Conservation (phyloP, 2,113 vertebrate genomes). For the Cephalopholis sonnerati region DNA sequence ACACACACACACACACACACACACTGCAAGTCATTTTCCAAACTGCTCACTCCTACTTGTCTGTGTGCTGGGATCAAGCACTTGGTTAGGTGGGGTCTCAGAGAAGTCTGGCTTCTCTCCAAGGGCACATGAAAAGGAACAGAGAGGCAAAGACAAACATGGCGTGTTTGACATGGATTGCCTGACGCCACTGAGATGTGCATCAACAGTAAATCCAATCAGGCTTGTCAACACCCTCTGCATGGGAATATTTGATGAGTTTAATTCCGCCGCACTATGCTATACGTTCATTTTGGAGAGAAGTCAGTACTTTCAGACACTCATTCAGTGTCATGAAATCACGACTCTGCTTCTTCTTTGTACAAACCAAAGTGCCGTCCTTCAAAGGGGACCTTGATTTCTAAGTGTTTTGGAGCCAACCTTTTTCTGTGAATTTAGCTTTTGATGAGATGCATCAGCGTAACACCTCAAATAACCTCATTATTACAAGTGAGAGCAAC, state of each 20-base stretch:
- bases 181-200: constrained; percentile 24
- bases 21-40: constrained; percentile 36
- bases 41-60: constrained; percentile 42
- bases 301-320: not conserved
- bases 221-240: constrained; percentile 47
- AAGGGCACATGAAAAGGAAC: constrained; percentile 29
- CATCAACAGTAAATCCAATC: constrained; percentile 57
- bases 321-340: not conserved
- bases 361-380: not conserved
- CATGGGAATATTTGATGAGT: constrained; percentile 36
- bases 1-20: not conserved
- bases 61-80: constrained; percentile 56
- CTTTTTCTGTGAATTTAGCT: no score
- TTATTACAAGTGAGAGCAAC: not conserved
- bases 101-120: constrained; percentile 40
- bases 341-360: not conserved
- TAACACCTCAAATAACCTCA: not conserved
- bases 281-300: constrained; percentile 7
- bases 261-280: not conserved
- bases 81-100: constrained; percentile 28
- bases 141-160: constrained; percentile 47
- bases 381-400: not conserved
- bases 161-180: constrained; percentile 57
- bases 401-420: not conserved
- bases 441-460: no score